Evolutionary conservation across 2,797 vertebrate species (phyloP).

Genomic region (Carapus acus): DNA sequence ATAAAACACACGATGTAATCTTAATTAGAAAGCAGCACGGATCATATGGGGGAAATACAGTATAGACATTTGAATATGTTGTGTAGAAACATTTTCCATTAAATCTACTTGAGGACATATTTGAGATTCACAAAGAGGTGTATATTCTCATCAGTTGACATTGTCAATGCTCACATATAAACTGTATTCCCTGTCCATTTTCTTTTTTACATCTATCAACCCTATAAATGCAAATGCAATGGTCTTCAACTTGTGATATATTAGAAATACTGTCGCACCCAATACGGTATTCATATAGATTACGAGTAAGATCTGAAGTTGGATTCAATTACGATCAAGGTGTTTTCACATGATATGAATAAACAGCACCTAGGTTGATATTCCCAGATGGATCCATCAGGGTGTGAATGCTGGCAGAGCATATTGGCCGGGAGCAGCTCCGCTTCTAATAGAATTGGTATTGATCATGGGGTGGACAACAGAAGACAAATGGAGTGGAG

Average conservation of each 20-base stretch:
- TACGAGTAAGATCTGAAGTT: conserved; percentile 23
- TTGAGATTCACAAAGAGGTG: conserved; percentile 17
- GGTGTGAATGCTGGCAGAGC: conserved; percentile 62
- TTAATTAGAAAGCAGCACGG: not conserved
- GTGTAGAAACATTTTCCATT: too few species aligned
- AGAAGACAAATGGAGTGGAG: conserved; percentile 56
- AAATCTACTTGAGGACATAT: too few species aligned
- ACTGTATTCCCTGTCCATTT: too few species aligned
- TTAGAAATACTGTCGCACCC: not conserved
- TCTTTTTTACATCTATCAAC: too few species aligned
- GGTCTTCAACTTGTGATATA: too few species aligned
- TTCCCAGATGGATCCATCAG: conserved; percentile 39
- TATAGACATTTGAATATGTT: too few species aligned
- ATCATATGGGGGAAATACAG: not conserved
- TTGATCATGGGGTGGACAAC: conserved; percentile 60
- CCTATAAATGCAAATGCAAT: too few species aligned
- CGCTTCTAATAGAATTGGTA: conserved; percentile 64
- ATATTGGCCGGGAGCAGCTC: conserved; percentile 45
- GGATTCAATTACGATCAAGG: conserved; percentile 40
- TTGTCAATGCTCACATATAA: too few species aligned
- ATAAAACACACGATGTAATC: too few species aligned
- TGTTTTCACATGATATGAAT: conserved; percentile 45
- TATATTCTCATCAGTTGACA: too few species aligned
- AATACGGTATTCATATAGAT: conserved; percentile 41
- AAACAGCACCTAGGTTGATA: conserved; percentile 41